Base-by-base conservation (phyloP, 1,140 invertebrate species). In the Babylonia areolata region DNA sequence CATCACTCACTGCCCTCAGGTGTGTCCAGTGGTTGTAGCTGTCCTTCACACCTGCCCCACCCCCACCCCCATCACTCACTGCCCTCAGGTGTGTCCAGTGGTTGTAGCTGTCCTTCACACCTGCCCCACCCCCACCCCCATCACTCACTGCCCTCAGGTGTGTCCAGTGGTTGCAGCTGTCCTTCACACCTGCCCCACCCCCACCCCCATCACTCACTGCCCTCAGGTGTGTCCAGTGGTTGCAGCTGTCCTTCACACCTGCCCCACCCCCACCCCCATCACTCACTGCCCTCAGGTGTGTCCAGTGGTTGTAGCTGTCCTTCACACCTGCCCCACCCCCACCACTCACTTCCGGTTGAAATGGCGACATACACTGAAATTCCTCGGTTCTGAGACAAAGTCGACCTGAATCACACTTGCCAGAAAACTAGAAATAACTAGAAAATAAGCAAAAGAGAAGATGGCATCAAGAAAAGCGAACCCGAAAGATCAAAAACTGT, bases 241-340 rank as follows among this genome's bases (percentile, higher is more conserved):
- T 77, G 37, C 40, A 77, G 75, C 75, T 77, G 37, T 77, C 75
- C 9, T 28, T 40, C 28, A 77, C 31, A 9, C 35, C 75, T 15
- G 11, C 11, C 17, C n/a, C n/a, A n/a, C n/a, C n/a, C n/a, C n/a
- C n/a, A n/a, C n/a, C n/a, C n/a, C n/a, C n/a, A n/a, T 0, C 58
- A 64, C 58, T 64, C 12, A 64, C 58, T 20, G 58, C 58, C 75
- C 40, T 77, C 15, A 77, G 33, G 75, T 77, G 40, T 40, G 2
- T 77, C 75, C 75, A 77, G 15, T 77, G 75, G 37, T 77, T 77
- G 37, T 77, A 77, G 75, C 75, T 77, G 37, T 77, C 75, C 9
- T 28, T 40, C 28, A 77, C 31, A 9, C 35, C 75, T 15, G 11
- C 11, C 17, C n/a, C n/a, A n/a, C n/a, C n/a, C n/a, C n/a, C n/a